Percentiles rank a stretch among this genome's conserved stretches.
Evolutionary conservation across 1,140 invertebrate genomes (phyloP).

Genomic region (Cyclina sinensis): DNA sequence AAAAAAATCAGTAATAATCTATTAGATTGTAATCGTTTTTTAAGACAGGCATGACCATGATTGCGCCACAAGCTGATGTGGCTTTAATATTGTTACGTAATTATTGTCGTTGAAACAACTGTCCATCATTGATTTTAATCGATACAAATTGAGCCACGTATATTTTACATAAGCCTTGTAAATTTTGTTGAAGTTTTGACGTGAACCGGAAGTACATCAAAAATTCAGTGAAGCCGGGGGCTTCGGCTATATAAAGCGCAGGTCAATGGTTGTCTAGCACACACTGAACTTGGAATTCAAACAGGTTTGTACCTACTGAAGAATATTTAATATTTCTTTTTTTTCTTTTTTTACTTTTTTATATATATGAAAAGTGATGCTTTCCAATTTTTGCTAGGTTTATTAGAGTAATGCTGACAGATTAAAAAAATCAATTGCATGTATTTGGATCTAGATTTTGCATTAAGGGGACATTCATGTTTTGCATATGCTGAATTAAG

Average conservation of each 20-base stretch:
- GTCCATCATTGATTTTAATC: slow-evolving; percentile 10
- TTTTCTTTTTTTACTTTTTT: too few relatives aligned
- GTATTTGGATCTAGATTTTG: too few relatives aligned
- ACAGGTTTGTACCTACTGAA: slow-evolving; percentile 2
- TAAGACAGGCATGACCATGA: too few relatives aligned
- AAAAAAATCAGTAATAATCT: too few relatives aligned
- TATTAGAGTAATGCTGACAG: too few relatives aligned
- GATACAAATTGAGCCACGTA: slow-evolving; percentile 55
- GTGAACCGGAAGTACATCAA: slow-evolving; percentile 42
- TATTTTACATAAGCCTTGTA: background rate
- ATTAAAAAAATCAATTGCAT: too few relatives aligned
- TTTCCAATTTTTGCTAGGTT: too few relatives aligned
- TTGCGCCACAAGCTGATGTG: too few relatives aligned
- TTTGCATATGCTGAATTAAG: background rate
- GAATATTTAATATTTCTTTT: too few relatives aligned
- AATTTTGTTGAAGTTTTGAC: slow-evolving; percentile 43
- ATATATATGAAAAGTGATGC: too few relatives aligned
- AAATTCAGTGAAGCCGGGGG: background rate
- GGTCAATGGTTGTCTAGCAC: background rate
- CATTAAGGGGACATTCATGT: too few relatives aligned
- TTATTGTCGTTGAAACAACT: background rate
- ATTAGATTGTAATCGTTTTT: too few relatives aligned
- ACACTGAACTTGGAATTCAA: background rate
- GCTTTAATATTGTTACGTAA: background rate
- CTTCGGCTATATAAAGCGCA: slow-evolving; percentile 18